phyloP scores from a whole-genome alignment of 1,140 invertebrate species.

The Leptinotarsa undecemlineata region DNA sequence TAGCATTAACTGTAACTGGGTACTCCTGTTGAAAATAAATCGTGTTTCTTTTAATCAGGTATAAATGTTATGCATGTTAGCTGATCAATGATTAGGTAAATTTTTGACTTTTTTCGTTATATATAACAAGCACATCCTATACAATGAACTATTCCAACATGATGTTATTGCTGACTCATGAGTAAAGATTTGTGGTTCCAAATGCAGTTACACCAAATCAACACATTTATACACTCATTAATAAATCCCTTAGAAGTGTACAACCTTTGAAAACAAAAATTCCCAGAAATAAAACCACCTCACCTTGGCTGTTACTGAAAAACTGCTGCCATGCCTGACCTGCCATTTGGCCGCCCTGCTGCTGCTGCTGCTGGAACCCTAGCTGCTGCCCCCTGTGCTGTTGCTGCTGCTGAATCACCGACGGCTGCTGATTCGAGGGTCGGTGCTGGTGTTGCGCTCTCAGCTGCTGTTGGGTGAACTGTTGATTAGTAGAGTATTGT shows the following conservation, averaged over 20 bases:
- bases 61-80: too few species aligned
- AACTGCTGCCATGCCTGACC: conserved; percentile 44
- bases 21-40: too few species aligned
- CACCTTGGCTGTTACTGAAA: conserved; percentile 22
- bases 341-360: conserved; percentile 30
- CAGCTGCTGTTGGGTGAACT: conserved; percentile 46
- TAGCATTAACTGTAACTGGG: too few species aligned
- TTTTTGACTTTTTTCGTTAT: too few species aligned
- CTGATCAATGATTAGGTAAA: too few species aligned
- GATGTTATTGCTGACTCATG: too few species aligned
- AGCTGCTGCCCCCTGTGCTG: conserved; percentile 22
- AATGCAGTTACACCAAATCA: too few species aligned
- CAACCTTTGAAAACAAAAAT: neutral
- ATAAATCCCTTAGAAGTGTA: neutral
- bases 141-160: too few species aligned
- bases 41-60: too few species aligned
- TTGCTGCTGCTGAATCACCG: conserved; percentile 36
- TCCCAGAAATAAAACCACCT: neutral
- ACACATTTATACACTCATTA: too few species aligned
- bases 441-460: conserved; percentile 51
- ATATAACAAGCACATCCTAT: too few species aligned
- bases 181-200: too few species aligned
- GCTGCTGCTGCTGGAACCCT: conserved; percentile 39
- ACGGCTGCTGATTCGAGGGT: conserved; percentile 26
- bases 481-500: conserved; percentile 45